phyloP scores from a whole-genome alignment of 2,888 invertebrate species.

The Ethmia dodecea region DNA sequence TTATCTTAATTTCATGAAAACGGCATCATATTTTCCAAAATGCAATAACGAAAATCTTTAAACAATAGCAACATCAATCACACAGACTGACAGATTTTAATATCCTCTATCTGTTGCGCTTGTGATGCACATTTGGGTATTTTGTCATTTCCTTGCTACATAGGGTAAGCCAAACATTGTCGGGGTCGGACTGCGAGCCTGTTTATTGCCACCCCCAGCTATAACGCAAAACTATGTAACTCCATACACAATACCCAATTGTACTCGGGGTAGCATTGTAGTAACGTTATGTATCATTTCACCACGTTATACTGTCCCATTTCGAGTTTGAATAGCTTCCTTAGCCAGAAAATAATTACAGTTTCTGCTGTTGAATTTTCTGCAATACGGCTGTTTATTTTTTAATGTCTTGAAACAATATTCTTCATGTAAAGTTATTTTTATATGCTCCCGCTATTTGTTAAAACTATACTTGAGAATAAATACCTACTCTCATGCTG shows the following conservation, averaged over 20 bases:
- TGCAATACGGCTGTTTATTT: too few species aligned
- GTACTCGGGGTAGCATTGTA: slow-evolving; percentile 24
- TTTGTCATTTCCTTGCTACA: slow-evolving; percentile 7
- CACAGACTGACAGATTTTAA: slow-evolving; percentile 6
- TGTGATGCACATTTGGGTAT: slow-evolving; percentile 6
- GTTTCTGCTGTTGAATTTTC: too few species aligned
- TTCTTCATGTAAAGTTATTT: too few species aligned
- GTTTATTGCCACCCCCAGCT: slow-evolving; percentile 40
- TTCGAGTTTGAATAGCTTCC: slow-evolving; percentile 27
- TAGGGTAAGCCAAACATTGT: neutral
- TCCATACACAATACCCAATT: slow-evolving; percentile 35
- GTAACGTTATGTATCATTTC: slow-evolving; percentile 43
- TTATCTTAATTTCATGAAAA: too few species aligned
- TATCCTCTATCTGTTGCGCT: slow-evolving; percentile 8
- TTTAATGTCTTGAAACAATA: too few species aligned
- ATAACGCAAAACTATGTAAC: slow-evolving; percentile 39
- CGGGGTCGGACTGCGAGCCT: slow-evolving; percentile 23
- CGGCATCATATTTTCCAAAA: too few species aligned
- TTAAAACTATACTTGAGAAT: too few species aligned
- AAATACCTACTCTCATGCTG: too few species aligned
- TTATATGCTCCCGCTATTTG: too few species aligned
- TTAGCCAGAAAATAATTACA: too few species aligned
- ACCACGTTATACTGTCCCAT: slow-evolving; percentile 46
- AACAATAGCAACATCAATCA: too few species aligned
- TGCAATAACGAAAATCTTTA: too few species aligned